Conservation (phyloP, 2,113 vertebrate species). For the Antigone vipio region DNA sequence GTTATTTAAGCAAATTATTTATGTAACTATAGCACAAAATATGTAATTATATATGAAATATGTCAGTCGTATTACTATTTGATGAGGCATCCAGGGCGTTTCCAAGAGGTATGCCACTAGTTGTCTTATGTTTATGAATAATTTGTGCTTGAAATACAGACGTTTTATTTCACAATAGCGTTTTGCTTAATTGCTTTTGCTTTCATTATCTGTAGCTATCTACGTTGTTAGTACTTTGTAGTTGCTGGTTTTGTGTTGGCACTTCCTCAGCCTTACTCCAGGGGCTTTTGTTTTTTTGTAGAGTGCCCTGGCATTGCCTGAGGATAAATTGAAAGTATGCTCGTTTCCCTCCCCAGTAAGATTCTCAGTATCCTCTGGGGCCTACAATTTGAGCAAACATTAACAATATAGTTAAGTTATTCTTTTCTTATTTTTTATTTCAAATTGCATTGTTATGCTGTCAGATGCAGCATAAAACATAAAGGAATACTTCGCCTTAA, state of each 20-base stretch:
- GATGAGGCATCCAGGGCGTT: not conserved
- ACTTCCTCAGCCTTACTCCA: constrained; percentile 81
- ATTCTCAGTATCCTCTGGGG: constrained; percentile 64
- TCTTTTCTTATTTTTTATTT: not conserved
- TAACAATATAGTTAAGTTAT: not conserved
- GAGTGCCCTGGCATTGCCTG: constrained; percentile 77
- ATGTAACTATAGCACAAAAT: not conserved
- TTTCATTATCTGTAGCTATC: not conserved
- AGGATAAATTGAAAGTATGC: constrained; percentile 72
- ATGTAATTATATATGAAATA: not conserved
- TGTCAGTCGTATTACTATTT: not conserved
- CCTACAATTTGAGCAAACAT: constrained; percentile 71
- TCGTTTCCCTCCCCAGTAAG: constrained; percentile 69
- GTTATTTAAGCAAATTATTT: not conserved
- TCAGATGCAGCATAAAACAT: not conserved
- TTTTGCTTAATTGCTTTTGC: constrained; percentile 73
- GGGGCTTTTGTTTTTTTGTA: constrained; percentile 57
- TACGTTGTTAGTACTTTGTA: not conserved
- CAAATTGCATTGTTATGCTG: not conserved
- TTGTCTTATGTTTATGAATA: not conserved
- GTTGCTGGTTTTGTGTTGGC: not conserved
- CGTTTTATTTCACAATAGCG: constrained; percentile 81
- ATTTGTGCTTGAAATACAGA: constrained; percentile 64
- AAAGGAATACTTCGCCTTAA: not conserved
- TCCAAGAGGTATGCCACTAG: not conserved